These are phyloP conservation scores for Phyllopteryx taeniolatus DNA, from an alignment of 2,113 vertebrate species.

Conservation along the genomic window DNA sequence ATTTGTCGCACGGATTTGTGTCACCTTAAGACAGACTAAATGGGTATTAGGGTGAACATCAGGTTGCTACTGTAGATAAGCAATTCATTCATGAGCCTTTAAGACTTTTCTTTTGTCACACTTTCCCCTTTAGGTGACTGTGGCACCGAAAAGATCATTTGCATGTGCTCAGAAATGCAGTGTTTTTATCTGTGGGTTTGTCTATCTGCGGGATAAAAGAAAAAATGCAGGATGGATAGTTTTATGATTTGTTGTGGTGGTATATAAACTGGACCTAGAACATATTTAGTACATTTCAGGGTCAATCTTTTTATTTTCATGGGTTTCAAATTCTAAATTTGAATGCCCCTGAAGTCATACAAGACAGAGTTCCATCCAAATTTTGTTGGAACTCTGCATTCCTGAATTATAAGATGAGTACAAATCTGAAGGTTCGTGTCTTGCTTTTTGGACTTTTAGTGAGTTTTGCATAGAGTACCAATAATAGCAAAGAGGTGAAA, in stretches of 20 bases:
- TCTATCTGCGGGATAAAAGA: too few species aligned
- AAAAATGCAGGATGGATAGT: too few species aligned
- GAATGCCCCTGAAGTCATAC: background rate
- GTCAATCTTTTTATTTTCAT: background rate
- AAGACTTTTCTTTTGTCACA: conserved; percentile 20
- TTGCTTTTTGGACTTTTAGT: too few species aligned
- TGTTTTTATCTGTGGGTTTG: background rate
- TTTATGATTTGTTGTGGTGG: too few species aligned
- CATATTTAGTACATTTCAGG: background rate
- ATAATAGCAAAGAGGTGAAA: too few species aligned
- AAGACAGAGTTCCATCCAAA: too few species aligned
- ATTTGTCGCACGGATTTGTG: conserved; percentile 82
- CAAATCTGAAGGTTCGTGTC: too few species aligned
- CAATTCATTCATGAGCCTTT: conserved; percentile 28
- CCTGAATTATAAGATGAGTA: too few species aligned
- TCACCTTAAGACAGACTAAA: conserved; percentile 64
- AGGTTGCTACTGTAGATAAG: conserved; percentile 23
- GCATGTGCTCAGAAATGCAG: background rate
- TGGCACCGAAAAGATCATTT: conserved; percentile 7
- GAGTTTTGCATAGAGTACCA: too few species aligned
- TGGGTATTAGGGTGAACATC: conserved; percentile 30
- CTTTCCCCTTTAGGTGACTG: conserved; percentile 2
- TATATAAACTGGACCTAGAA: background rate
- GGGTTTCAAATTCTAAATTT: background rate
- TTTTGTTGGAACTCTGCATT: too few species aligned